Base-by-base conservation (phyloP, 2,113 vertebrate species). In the Ammodytes dubius region DNA sequence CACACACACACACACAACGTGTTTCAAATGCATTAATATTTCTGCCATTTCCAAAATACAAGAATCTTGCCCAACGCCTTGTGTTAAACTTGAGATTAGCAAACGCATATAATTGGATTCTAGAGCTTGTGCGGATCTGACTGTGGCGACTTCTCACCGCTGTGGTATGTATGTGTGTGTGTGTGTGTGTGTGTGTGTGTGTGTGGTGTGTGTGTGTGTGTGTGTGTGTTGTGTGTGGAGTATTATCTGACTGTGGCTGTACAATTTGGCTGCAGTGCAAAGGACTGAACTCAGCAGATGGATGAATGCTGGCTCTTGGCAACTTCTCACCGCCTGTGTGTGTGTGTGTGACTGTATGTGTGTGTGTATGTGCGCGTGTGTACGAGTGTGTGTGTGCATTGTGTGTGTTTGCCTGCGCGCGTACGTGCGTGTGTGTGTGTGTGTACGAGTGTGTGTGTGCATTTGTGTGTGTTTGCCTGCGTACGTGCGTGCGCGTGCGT, bases 211-310 rank as follows among this genome's bases (percentile, higher is more conserved):
- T 27, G 27, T 27, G 27, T 27, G 27, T 27, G 27, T 27, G 27
- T 2, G 27, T 27, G 27, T 27, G 27, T 27, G 27, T 27, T 58
- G 71, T 71, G 73, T 14, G 70, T 15, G 8, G 58, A 85, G 79
- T n/a, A 12, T 82, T 73, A 77, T 88, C 58, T 74, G 27, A 27
- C 27, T 27, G 74, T 43, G 9, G 43, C 77, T 81, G 70, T 84
- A 49, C 86, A 52, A 83, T 85, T 79, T 84, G 80, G 81, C 86
- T 19, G 7, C 13, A 6, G 66, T 70, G 86, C 82, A 87, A 79
- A 76, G 39, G 73, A 73, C 86, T 90, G 84, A 84, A 90, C 78
- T 82, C 83, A 86, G 79, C 89, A 91, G 89, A 92, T 90, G 88
- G 89, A 84, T 61, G 76, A 78, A 84, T 77, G 86, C 88, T 84